These are phyloP conservation scores for Ephestia elutella DNA, from an alignment of 1,140 invertebrate species.

Conservation along the genomic window DNA sequence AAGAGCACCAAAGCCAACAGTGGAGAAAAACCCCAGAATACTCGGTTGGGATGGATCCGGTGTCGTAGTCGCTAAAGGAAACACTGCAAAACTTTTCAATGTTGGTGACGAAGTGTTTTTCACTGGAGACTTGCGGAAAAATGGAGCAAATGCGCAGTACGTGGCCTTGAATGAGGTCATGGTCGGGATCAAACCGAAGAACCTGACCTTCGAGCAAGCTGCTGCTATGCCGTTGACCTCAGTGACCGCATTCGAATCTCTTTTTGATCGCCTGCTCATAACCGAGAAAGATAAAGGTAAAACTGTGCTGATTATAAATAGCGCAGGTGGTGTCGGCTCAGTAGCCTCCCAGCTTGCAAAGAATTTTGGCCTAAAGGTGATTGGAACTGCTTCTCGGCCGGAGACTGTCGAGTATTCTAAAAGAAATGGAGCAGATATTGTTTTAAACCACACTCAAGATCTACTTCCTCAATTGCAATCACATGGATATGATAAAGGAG, in stretches of 20 bases:
- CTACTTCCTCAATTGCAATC: conserved; percentile 45
- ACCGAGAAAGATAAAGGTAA: conserved; percentile 57
- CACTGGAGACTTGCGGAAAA: conserved; percentile 45
- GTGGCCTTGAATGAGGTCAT: conserved; percentile 49
- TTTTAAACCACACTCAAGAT: conserved; percentile 53
- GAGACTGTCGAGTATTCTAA: conserved; percentile 45
- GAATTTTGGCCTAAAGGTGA: conserved; percentile 51
- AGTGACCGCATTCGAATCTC: conserved; percentile 52
- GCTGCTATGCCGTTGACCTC: conserved; percentile 57
- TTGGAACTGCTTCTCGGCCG: conserved; percentile 56
- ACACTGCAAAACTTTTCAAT: conserved; percentile 35
- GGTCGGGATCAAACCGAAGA: conserved; percentile 52
- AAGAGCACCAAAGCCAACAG: conserved; percentile 44
- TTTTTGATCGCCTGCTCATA: conserved; percentile 44
- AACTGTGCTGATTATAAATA: conserved; percentile 56
- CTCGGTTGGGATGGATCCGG: conserved; percentile 61
- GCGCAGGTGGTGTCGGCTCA: conserved; percentile 58
- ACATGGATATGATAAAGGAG: conserved; percentile 37
- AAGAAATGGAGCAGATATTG: conserved; percentile 41
- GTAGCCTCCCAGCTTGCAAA: conserved; percentile 53
- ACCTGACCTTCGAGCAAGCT: conserved; percentile 57
- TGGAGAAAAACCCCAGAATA: conserved; percentile 45
- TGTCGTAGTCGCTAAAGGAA: conserved; percentile 47
- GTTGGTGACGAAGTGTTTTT: conserved; percentile 60
- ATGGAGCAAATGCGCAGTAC: conserved; percentile 59